Evolutionary conservation across 2,113 vertebrate genomes (phyloP).

Genomic region (Cnemophilus loriae): DNA sequence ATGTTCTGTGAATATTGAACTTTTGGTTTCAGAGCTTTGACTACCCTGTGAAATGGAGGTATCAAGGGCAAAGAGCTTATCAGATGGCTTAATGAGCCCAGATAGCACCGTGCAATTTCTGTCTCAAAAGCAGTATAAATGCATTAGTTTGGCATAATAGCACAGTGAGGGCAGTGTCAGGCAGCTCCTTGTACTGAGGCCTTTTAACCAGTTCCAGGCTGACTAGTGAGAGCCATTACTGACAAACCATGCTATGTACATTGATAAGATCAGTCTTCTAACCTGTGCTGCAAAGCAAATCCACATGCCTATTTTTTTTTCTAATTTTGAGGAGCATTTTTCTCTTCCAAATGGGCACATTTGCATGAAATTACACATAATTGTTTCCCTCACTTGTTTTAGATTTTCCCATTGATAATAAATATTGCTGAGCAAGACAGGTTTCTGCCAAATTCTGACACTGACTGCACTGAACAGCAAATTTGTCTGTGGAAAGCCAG

Average conservation of each 20-base stretch:
- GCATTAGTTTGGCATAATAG: not conserved
- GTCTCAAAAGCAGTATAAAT: not conserved
- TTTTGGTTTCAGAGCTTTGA: not conserved
- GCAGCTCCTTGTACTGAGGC: fast-evolving
- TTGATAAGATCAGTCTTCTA: not conserved
- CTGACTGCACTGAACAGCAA: not conserved
- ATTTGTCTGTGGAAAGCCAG: not conserved
- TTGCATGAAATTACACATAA: not conserved
- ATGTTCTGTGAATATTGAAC: not conserved
- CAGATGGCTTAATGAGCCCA: not conserved
- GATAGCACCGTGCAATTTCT: not conserved
- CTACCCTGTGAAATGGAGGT: not conserved
- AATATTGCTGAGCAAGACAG: not conserved
- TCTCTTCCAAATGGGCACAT: not conserved
- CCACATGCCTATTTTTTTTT: fast-evolving
- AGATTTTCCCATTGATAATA: not conserved
- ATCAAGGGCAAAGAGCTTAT: not conserved
- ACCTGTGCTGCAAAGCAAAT: not conserved
- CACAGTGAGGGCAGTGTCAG: not conserved
- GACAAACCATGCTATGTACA: not conserved
- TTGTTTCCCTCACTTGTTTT: not conserved
- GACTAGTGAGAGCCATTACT: not conserved
- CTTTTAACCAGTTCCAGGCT: not conserved
- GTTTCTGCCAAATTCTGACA: not conserved
- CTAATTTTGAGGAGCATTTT: not conserved